Percentiles rank a stretch among this genome's conserved stretches.
phyloP scores from a whole-genome alignment of 2,888 invertebrate species.

The Polymixis lichenea region DNA sequence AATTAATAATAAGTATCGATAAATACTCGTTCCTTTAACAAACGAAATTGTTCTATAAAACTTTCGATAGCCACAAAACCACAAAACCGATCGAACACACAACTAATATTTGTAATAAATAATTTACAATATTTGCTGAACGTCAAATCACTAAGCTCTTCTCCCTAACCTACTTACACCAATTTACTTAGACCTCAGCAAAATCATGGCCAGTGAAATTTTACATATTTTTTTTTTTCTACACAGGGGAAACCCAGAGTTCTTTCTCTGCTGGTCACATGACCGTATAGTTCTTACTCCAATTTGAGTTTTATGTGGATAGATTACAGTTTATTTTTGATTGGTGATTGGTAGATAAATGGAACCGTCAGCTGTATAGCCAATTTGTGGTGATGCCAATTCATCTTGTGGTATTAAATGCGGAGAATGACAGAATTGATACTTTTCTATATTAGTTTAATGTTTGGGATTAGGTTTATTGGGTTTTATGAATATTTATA shows the following conservation, averaged over 20 bases:
- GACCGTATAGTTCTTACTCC: neutral
- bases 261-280: constrained; percentile 53
- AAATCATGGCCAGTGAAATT: neutral
- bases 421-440: constrained; percentile 78
- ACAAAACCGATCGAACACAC: constrained; percentile 49
- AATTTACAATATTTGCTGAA: constrained; percentile 78
- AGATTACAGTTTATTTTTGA: constrained; percentile 57
- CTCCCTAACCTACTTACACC: constrained; percentile 64
- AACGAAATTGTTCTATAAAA: constrained; percentile 1
- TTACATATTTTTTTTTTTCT: neutral
- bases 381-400: constrained; percentile 85
- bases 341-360: constrained; percentile 60
- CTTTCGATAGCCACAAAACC: constrained; percentile 41
- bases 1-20: no score
- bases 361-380: constrained; percentile 74
- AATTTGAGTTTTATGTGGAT: constrained; percentile 33
- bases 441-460: constrained; percentile 74
- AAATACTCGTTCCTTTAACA: no score
- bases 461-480: constrained; percentile 68
- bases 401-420: constrained; percentile 83
- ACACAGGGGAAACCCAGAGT: constrained; percentile 20
- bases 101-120: constrained; percentile 71
- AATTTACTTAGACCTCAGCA: constrained; percentile 58
- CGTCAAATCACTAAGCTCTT: constrained; percentile 70
- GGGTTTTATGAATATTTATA: constrained; percentile 61